Percentiles rank a stretch among this genome's conserved stretches.
phyloP scores from a whole-genome alignment of 1,140 invertebrate species.

The Rhagoletis zephyria region DNA sequence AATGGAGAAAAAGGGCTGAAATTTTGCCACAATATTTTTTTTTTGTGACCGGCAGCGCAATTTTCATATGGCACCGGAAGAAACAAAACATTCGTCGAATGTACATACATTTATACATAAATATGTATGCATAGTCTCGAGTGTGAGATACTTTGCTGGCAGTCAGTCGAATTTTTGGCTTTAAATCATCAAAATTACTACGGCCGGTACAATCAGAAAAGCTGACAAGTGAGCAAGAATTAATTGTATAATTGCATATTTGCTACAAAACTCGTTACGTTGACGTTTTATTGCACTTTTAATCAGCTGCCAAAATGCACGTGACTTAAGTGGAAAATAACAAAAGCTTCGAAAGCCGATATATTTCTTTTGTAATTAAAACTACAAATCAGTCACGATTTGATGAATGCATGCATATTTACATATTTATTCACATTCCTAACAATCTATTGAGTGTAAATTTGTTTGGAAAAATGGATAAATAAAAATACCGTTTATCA shows the following conservation, averaged over 20 bases:
- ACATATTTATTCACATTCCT: too few species aligned
- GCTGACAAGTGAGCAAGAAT: neutral
- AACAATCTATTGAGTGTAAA: too few species aligned
- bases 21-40: too few species aligned
- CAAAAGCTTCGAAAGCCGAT: conserved; percentile 1
- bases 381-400: neutral
- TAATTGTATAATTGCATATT: neutral
- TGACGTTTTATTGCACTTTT: neutral
- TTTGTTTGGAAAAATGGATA: too few species aligned
- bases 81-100: too few species aligned
- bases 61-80: too few species aligned
- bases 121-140: neutral
- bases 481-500: too few species aligned
- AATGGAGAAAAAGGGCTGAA: too few species aligned
- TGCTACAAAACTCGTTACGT: neutral
- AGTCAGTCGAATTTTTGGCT: neutral
- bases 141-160: neutral
- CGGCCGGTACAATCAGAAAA: neutral
- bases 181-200: neutral
- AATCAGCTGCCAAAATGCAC: neutral
- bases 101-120: too few species aligned
- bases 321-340: neutral
- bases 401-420: neutral
- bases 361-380: neutral
- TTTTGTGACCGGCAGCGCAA: too few species aligned